Evolutionary conservation across 2,888 invertebrate species (phyloP).

Genomic region (Brenthis daphne): DNA sequence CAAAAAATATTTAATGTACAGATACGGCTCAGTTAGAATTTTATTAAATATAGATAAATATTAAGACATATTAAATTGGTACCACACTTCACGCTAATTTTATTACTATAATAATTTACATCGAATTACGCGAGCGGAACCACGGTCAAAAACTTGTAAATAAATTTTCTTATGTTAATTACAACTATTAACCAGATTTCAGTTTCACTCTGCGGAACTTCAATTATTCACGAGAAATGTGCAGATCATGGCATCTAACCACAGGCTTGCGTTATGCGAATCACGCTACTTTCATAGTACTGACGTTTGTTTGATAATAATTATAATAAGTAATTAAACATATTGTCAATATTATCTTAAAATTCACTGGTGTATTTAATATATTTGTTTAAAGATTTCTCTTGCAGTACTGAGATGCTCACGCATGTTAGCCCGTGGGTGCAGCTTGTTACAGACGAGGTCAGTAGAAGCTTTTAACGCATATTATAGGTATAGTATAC

Average conservation of each 20-base stretch:
- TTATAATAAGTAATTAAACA: background rate
- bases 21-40: too few relatives aligned
- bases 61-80: too few relatives aligned
- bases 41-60: too few relatives aligned
- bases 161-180: slow-evolving; percentile 11
- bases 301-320: slow-evolving; percentile 27
- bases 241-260: slow-evolving; percentile 24
- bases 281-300: slow-evolving; percentile 47
- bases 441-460: slow-evolving; percentile 13
- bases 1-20: too few relatives aligned
- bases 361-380: background rate
- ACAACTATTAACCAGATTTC: slow-evolving; percentile 6
- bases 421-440: slow-evolving; percentile 16
- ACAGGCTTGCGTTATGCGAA: slow-evolving; percentile 33
- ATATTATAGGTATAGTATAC: too few relatives aligned
- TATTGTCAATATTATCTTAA: background rate
- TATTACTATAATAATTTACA: too few relatives aligned
- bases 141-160: background rate
- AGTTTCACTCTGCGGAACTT: slow-evolving; percentile 30
- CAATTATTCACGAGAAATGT: slow-evolving; percentile 28
- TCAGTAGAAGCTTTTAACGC: background rate
- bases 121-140: too few relatives aligned
- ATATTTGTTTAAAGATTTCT: slow-evolving; percentile 31
- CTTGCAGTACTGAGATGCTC: slow-evolving; percentile 14
- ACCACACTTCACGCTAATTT: too few relatives aligned